These are phyloP conservation scores for Apodemia mormo DNA, from an alignment of 2,888 invertebrate species.

Conservation along the genomic window DNA sequence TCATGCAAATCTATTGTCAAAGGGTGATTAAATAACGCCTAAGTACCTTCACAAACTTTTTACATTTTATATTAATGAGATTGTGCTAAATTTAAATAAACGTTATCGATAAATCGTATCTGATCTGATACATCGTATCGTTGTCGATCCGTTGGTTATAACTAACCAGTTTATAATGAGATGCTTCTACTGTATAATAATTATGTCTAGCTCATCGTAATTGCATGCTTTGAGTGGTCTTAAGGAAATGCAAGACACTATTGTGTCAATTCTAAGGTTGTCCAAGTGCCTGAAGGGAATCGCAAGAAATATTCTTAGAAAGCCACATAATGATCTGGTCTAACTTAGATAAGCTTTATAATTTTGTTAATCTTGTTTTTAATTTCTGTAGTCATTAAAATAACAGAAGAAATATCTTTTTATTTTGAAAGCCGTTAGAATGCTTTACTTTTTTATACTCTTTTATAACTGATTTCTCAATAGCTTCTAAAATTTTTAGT, in stretches of 20 bases:
- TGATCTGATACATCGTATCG: not conserved
- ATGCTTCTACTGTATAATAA: slow-evolving; percentile 21
- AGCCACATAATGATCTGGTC: slow-evolving; percentile 1
- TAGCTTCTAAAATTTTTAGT: too few species aligned
- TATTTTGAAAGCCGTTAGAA: too few species aligned
- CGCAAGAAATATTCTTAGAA: not conserved
- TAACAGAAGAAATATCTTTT: too few species aligned
- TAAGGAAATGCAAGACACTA: slow-evolving; percentile 14
- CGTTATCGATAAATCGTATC: not conserved
- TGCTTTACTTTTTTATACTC: too few species aligned
- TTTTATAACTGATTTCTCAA: too few species aligned
- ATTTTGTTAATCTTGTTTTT: not conserved
- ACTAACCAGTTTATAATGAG: slow-evolving; percentile 25
- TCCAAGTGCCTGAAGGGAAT: not conserved
- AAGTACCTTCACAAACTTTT: too few species aligned
- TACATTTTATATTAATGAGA: not conserved
- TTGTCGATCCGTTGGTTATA: slow-evolving; percentile 18
- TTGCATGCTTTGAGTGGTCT: slow-evolving; percentile 6
- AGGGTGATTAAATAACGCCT: too few species aligned
- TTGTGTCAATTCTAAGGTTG: slow-evolving; percentile 14
- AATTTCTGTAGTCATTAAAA: not conserved
- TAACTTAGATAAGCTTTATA: not conserved
- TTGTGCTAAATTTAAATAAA: not conserved
- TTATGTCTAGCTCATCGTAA: slow-evolving; percentile 14
- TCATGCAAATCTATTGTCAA: too few species aligned